Conservation (phyloP, 2,797 vertebrate genomes). For the Neomorphus geoffroyi region DNA sequence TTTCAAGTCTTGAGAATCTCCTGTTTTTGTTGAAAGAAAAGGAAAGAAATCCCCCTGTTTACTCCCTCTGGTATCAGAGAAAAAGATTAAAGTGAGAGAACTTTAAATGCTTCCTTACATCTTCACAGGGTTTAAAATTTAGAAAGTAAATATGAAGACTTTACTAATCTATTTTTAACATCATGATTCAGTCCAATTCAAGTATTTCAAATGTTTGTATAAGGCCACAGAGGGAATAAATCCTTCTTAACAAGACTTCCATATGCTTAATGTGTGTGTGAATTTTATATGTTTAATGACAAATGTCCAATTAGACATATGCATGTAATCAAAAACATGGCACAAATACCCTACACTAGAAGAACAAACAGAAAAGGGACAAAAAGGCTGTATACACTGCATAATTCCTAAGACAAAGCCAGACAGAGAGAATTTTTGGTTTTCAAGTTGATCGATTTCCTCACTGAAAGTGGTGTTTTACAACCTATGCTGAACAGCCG, state of each 20-base stretch:
- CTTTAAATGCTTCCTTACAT: background rate
- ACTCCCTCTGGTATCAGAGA: background rate
- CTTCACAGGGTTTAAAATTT: background rate
- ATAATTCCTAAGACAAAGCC: background rate
- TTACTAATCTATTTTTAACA: conserved; percentile 25
- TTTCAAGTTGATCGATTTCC: background rate
- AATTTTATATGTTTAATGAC: background rate
- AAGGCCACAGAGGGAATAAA: background rate
- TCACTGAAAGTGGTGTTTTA: background rate
- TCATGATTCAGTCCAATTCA: background rate
- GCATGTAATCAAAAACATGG: background rate
- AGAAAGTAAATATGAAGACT: background rate
- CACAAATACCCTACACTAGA: background rate
- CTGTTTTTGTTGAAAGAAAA: conserved; percentile 32
- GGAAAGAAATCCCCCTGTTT: background rate
- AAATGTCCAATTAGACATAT: background rate
- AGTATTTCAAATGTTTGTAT: conserved; percentile 12
- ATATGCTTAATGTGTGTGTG: background rate
- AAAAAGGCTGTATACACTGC: background rate
- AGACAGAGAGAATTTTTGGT: background rate
- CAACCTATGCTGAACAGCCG: background rate
- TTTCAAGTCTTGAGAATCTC: conserved; percentile 25
- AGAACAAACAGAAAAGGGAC: background rate
- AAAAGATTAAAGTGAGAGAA: conserved; percentile 28
- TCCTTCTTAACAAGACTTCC: background rate